These are phyloP conservation scores for Odontothrips loti DNA, from an alignment of 2,888 invertebrate genomes.

Conservation along the genomic window DNA sequence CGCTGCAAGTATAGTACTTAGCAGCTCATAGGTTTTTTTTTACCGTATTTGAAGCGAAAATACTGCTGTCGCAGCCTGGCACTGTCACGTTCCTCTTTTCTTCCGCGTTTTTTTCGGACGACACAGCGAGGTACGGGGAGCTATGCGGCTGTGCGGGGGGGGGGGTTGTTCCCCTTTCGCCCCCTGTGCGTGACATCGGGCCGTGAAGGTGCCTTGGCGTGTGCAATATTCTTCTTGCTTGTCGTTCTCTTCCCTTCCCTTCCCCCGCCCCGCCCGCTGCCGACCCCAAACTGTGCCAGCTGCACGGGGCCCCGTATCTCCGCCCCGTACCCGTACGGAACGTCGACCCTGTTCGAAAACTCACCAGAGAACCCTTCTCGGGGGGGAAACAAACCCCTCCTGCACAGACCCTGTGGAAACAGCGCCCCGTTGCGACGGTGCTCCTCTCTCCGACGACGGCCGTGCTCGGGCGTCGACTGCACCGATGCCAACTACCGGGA, in stretches of 20 bases:
- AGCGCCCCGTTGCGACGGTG: background rate
- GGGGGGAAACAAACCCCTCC: background rate
- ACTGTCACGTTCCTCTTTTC: background rate
- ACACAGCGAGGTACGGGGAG: background rate
- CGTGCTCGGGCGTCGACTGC: background rate
- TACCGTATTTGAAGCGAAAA: background rate
- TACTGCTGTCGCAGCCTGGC: background rate
- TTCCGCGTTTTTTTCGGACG: no score
- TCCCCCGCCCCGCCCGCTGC: background rate
- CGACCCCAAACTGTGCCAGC: background rate
- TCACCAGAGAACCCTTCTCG: no score
- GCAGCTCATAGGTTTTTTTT: background rate
- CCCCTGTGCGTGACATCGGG: background rate
- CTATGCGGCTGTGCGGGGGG: no score
- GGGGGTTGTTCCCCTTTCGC: background rate
- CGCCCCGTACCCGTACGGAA: background rate
- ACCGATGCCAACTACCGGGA: slow-evolving; percentile 14
- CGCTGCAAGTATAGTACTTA: no score
- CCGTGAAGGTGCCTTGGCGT: background rate
- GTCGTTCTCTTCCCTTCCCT: background rate
- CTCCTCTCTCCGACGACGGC: background rate
- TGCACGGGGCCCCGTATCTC: background rate
- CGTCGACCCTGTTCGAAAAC: background rate
- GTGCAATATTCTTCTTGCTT: background rate
- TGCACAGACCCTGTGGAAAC: background rate